Evolutionary conservation across 2,113 vertebrate genomes (phyloP).

Genomic region (Andinoacara biseriatus): DNA sequence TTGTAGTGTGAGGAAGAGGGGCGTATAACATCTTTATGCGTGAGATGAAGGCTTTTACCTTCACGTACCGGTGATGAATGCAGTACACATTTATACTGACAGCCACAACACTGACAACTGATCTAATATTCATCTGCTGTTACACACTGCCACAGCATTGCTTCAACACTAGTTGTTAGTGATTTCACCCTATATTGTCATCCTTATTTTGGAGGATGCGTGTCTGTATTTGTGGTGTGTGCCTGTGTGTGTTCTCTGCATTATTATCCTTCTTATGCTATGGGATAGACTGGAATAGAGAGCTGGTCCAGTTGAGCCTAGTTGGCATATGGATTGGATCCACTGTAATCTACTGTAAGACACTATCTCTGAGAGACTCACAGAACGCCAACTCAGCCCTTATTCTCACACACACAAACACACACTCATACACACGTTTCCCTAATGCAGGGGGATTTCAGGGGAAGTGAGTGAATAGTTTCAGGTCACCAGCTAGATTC

Average conservation of each 20-base stretch:
- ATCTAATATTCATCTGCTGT: conserved; percentile 55
- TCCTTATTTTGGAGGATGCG: conserved; percentile 23
- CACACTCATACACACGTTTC: conserved; percentile 40
- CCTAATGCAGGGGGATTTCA: conserved; percentile 69
- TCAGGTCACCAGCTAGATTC: conserved; percentile 75
- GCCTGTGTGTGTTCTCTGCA: conserved; percentile 7
- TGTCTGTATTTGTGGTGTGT: conserved; percentile 22
- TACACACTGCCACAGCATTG: conserved; percentile 1
- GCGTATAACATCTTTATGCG: neutral
- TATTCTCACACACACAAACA: conserved; percentile 48
- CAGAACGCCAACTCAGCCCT: conserved; percentile 72
- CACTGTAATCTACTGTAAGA: conserved; percentile 78
- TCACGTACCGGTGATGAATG: conserved; percentile 66
- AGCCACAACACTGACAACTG: conserved; percentile 49
- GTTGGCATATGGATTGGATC: conserved; percentile 65
- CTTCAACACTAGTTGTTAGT: conserved; percentile 41
- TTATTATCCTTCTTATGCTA: conserved; percentile 54
- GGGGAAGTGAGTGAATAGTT: conserved; percentile 74
- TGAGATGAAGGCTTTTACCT: conserved; percentile 41
- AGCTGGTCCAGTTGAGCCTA: conserved; percentile 56
- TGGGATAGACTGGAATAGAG: conserved; percentile 60
- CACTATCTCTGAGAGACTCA: conserved; percentile 68
- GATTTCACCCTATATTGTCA: conserved; percentile 33
- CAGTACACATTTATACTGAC: conserved; percentile 65
- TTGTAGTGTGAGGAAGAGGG: neutral